Base-by-base conservation (phyloP, 2,113 vertebrate species). In the Phrynosoma blainvillii region DNA sequence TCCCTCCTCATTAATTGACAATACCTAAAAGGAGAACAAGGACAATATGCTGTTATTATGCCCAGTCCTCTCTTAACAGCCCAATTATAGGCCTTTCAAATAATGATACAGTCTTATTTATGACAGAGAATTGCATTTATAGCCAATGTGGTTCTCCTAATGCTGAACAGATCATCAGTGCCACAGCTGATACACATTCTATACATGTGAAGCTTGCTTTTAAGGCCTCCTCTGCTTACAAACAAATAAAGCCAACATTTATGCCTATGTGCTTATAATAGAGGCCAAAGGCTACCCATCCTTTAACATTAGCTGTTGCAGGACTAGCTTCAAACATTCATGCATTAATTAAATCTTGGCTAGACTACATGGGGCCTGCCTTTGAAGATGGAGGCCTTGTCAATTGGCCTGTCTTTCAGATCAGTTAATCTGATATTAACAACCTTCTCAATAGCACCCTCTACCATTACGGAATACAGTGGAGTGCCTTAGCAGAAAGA, bases 1-100 rank as follows among this genome's bases (percentile, higher is more conserved):
- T 8, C 97, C 98, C 81, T 98, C 97, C 86, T 98, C 98, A 0
- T 97, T 98, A 86, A 98, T 97, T 0, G 97, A 98, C 66, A 98
- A 94, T 52, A 98, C 97, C 98, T 98, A 90, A 74, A 94, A 93
- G 32, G 79, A 93, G 90, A 89, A 32, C 47, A 1, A 9, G 32
- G 0, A 66, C 30, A 85, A 59, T 80, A 59, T 0, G 2, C 70
- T 21, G 25, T 30, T 71, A 84, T 14, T 18, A 52, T n/a, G 66
- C 66, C 66, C 23, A 9, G 21, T 47, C 14, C 21, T 30, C 75
- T 52, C 27, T n/a, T 47, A 47, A 47, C 7, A 47, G 5, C 47
- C 47, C 16, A 68, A 11, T 59, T 84, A 7, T 1, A 77, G 30
- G 42, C 42, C 62, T 84, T 30, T 42, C 6, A 59, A 8, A 1